Evolutionary conservation across 1,140 invertebrate genomes (phyloP), one percentile per base, ranked within the genome.

Genomic region (Drosophila gunungcola): DNA sequence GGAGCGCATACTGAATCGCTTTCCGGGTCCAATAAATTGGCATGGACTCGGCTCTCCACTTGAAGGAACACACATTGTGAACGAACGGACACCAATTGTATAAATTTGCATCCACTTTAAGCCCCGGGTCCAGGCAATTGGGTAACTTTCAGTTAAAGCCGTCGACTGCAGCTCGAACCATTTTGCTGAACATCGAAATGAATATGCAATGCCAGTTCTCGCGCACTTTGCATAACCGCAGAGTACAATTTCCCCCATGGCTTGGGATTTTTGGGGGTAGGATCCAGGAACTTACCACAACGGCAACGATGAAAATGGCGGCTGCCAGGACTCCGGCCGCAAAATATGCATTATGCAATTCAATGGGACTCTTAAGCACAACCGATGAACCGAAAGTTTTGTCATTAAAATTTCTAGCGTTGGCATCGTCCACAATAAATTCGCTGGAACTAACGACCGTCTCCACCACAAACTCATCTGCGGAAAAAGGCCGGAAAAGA

Each of bases 341-440:
- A 74, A 96, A 95, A 91, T 96, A 96, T 56, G 96, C 94, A 92
- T 95, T 96, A 92, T 96, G 95, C 70, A 96, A 93, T 78, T 92
- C 91, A 89, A 92, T 90, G 75, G 91, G 82, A 77, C 91, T 91
- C 79, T 92, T 92, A 73, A 92, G 80, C 63, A 92, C 90, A 81
- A 83, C 88, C 78, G 91, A 91, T 86, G 91, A 91, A 89, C 56
- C 95, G 94, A 92, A 95, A 95, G 90, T 95, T 94, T 93, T 95
- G 94, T 78, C 95, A 93, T 57, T 94, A 94, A 60, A 95, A 92
- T 92, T 92, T 95, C 90, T 95, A 90, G 57, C 93, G 93, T 78
- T 95, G 92, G 88, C 94, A 93, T 76, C 93, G 80, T 83, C 91
- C 92, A 63, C 86, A 92, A 92, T 77, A 93, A 92, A 93, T 70